Conservation (phyloP, 2,888 invertebrate species). For the Chymomyza caudatula region DNA sequence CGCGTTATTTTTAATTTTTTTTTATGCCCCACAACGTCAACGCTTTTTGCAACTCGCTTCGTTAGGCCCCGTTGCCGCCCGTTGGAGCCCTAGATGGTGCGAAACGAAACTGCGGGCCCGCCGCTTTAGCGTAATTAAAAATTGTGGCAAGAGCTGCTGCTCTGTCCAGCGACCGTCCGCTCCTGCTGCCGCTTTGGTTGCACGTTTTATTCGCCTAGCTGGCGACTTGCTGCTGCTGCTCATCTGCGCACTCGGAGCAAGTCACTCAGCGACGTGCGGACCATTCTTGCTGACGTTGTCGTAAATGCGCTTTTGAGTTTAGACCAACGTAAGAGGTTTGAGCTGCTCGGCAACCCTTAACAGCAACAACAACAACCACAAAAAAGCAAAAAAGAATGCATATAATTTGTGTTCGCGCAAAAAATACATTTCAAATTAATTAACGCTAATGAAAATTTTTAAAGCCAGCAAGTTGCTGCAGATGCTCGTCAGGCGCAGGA, state of each 20-base stretch:
- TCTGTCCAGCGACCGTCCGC: constrained; percentile 20
- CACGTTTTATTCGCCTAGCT: constrained; percentile 5
- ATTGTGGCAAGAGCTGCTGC: constrained; percentile 54
- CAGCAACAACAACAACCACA: not conserved
- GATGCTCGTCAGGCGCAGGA: too few species aligned
- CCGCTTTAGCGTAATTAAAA: constrained; percentile 71
- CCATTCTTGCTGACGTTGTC: constrained; percentile 58
- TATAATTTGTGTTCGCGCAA: constrained; percentile 59
- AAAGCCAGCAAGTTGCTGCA: constrained; percentile 49
- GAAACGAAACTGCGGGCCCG: constrained; percentile 71
- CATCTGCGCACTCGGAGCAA: constrained; percentile 47
- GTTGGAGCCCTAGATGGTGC: constrained; percentile 25
- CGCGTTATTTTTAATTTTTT: not conserved
- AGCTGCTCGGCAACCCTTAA: not conserved
- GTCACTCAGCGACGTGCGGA: constrained; percentile 14
- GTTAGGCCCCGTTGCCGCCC: not conserved
- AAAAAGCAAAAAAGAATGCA: constrained; percentile 28
- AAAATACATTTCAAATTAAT: constrained; percentile 72
- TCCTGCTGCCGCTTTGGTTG: not conserved
- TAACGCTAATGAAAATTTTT: constrained; percentile 75
- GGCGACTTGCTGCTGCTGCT: constrained; percentile 10
- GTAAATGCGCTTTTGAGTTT: constrained; percentile 66
- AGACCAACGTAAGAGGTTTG: constrained; percentile 59
- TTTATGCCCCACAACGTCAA: not conserved
- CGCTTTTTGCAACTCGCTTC: not conserved